Conservation (phyloP, 2,888 invertebrate genomes). For the Ptycholaimellus sp. region DNA sequence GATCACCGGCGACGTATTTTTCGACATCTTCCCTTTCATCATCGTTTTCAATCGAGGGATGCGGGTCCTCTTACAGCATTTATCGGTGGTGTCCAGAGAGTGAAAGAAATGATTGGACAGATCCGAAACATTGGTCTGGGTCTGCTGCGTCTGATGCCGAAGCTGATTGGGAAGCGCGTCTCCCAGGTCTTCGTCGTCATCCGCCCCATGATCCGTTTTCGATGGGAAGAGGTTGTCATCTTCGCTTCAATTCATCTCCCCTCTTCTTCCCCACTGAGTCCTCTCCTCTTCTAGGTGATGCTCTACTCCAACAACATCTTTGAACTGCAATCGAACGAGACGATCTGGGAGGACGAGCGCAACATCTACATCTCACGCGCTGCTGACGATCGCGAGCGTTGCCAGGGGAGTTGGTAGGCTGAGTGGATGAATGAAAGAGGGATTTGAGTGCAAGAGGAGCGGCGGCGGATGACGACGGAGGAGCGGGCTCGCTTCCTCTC, state of each 20-base stretch:
- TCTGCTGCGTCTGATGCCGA: slow-evolving; percentile 53
- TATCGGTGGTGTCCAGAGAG: too few species aligned
- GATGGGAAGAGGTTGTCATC: slow-evolving; percentile 76
- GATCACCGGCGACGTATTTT: slow-evolving; percentile 43
- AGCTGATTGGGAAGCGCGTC: slow-evolving; percentile 62
- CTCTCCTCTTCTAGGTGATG: slow-evolving; percentile 41
- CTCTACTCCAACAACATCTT: slow-evolving; percentile 89
- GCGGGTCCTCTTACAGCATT: too few species aligned
- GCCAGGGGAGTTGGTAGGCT: background rate
- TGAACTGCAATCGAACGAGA: slow-evolving; percentile 65
- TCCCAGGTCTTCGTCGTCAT: slow-evolving; percentile 73
- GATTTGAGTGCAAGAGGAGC: slow-evolving; percentile 37
- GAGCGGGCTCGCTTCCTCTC: slow-evolving; percentile 32
- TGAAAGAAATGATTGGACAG: too few species aligned
- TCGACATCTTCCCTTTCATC: slow-evolving; percentile 92
- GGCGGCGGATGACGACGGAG: slow-evolving; percentile 21
- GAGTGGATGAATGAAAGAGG: slow-evolving; percentile 2
- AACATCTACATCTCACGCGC: slow-evolving; percentile 7
- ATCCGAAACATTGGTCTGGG: slow-evolving; percentile 67
- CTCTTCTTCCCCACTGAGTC: too few species aligned
- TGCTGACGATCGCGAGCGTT: slow-evolving; percentile 2
- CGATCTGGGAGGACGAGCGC: slow-evolving; percentile 26
- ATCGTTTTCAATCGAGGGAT: slow-evolving; percentile 69
- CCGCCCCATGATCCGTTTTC: slow-evolving; percentile 71
- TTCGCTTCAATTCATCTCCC: too few species aligned